Conservation (phyloP, 2,888 invertebrate species). For the Cantharis rufa region DNA sequence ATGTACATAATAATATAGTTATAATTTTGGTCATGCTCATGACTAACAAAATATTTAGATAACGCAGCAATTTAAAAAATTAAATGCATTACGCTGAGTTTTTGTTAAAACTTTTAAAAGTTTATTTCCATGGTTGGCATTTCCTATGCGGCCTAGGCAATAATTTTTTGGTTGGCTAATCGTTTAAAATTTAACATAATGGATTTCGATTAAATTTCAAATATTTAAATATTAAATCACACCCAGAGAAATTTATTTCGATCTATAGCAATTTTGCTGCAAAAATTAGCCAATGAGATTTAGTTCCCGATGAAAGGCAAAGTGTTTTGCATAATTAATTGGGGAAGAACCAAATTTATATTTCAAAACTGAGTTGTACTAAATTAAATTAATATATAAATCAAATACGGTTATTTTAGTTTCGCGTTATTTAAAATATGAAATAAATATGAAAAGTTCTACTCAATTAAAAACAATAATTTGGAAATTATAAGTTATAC, state of each 20-base stretch:
- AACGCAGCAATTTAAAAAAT: background rate
- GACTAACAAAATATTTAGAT: background rate
- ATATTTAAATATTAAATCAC: too few relatives aligned
- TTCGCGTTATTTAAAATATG: background rate
- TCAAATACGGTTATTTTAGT: background rate
- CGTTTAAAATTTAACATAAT: background rate
- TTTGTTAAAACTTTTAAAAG: background rate
- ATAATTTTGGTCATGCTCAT: background rate
- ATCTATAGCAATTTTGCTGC: too few relatives aligned
- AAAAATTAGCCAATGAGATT: background rate
- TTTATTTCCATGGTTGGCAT: background rate
- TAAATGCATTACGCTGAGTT: background rate
- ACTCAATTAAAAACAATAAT: background rate
- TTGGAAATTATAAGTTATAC: background rate
- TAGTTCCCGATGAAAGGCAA: background rate
- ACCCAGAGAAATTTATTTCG: background rate
- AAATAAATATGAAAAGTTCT: background rate
- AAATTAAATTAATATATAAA: background rate
- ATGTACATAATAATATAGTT: background rate
- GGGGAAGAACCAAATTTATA: background rate
- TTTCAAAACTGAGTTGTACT: background rate
- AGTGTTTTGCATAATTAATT: background rate
- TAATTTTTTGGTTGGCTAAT: background rate
- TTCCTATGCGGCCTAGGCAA: too few relatives aligned
- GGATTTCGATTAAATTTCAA: background rate